Conservation (phyloP, 1,140 invertebrate species). For the Magallana gigas region DNA sequence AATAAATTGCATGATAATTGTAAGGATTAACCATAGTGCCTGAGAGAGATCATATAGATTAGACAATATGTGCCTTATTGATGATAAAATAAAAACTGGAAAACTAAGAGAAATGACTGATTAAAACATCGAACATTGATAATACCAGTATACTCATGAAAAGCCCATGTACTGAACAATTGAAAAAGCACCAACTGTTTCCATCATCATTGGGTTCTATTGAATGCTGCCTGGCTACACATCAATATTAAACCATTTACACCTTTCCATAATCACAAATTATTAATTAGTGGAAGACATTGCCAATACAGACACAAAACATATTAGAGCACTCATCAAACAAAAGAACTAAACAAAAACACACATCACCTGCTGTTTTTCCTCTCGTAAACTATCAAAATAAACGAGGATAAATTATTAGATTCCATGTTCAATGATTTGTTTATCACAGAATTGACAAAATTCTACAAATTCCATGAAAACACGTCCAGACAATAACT, state of each 20-base stretch:
- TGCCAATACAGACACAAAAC: neutral
- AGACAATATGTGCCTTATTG: too few relatives aligned
- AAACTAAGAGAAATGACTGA: too few relatives aligned
- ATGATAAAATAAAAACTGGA: too few relatives aligned
- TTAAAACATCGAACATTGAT: too few relatives aligned
- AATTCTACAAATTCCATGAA: too few relatives aligned
- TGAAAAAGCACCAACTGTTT: conserved; percentile 17
- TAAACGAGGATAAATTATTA: neutral
- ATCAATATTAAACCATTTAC: conserved; percentile 5
- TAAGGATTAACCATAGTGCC: too few relatives aligned
- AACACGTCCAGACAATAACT: too few relatives aligned
- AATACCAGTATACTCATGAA: neutral
- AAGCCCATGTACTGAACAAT: neutral
- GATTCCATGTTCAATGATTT: too few relatives aligned
- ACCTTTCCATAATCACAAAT: neutral
- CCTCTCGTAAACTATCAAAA: neutral
- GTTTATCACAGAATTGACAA: neutral
- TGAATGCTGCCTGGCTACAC: conserved; percentile 20
- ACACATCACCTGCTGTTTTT: conserved; percentile 8
- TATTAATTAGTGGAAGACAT: neutral
- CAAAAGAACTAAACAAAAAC: neutral
- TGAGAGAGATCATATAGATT: too few relatives aligned
- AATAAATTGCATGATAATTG: too few relatives aligned
- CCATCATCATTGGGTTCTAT: neutral
- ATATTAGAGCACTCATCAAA: conserved; percentile 22